Percentiles rank a stretch among this genome's conserved stretches.
These are phyloP conservation scores for Melanostigma gelatinosum DNA, from an alignment of 2,113 vertebrate species.

Conservation along the genomic window DNA sequence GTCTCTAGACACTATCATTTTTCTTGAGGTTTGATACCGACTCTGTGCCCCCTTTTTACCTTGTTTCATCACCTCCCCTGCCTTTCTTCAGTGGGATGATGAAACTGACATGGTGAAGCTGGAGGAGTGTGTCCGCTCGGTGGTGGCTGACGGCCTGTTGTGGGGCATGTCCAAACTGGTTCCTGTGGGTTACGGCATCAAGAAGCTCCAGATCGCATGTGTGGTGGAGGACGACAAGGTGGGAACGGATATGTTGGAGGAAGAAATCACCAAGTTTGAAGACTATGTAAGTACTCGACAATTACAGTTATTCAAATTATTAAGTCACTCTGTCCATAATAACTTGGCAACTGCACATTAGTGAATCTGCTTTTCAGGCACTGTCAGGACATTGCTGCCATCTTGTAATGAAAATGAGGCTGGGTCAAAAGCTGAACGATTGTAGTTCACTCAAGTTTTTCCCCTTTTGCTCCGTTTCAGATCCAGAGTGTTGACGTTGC, in stretches of 20 bases:
- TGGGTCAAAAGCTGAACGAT: not conserved
- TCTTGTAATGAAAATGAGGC: not conserved
- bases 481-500: slow-evolving; percentile 81
- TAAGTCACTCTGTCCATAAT: too few species aligned
- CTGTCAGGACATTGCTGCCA: not conserved
- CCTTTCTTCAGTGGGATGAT: slow-evolving; percentile 89
- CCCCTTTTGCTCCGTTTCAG: slow-evolving; percentile 77
- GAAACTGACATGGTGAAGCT: slow-evolving; percentile 96
- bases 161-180: slow-evolving; percentile 96
- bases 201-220: slow-evolving; percentile 95
- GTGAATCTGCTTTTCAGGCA: not conserved
- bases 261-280: slow-evolving; percentile 96
- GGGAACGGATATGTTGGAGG: slow-evolving; percentile 93
- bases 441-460: not conserved
- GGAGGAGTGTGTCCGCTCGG: slow-evolving; percentile 91
- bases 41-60: not conserved
- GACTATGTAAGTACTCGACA: slow-evolving; percentile 88
- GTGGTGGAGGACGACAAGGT: slow-evolving; percentile 98
- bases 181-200: slow-evolving; percentile 94
- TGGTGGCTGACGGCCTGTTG: slow-evolving; percentile 89
- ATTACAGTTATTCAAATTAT: too few species aligned
- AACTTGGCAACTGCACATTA: not conserved
- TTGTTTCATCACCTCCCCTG: not conserved
- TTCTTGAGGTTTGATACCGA: not conserved
- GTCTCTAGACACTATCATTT: not conserved